Conservation (phyloP, 2,797 vertebrate species). For the Myotis daubentonii region DNA sequence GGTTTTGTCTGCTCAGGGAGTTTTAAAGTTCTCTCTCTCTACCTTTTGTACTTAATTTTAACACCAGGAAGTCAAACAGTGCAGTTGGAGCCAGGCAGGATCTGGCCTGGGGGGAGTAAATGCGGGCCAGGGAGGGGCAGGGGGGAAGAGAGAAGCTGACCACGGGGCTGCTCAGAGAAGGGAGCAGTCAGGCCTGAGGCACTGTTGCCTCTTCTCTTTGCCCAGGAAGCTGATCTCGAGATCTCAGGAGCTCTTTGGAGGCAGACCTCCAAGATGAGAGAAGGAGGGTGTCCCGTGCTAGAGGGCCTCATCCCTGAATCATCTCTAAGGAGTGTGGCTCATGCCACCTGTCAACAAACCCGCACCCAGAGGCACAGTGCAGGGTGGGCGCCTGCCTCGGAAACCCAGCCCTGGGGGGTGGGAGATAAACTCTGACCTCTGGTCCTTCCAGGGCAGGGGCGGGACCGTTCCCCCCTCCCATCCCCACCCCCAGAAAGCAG, state of each 20-base stretch:
- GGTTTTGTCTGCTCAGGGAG: background rate
- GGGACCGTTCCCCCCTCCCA: background rate
- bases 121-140: background rate
- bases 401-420: background rate
- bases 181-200: background rate
- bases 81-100: background rate
- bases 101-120: no score
- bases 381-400: background rate
- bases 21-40: background rate
- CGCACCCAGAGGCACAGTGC: background rate
- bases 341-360: background rate
- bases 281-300: no score
- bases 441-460: background rate
- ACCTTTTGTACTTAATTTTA: background rate
- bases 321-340: background rate
- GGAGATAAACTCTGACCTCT: no score
- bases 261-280: background rate
- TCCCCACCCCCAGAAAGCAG: no score
- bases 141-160: background rate
- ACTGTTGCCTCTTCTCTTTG: background rate
- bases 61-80: background rate
- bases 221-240: accelerated
- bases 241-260: background rate
- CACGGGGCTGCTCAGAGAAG: background rate
- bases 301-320: background rate